Conservation (phyloP, 2,888 invertebrate species). For the Ischnura elegans region DNA sequence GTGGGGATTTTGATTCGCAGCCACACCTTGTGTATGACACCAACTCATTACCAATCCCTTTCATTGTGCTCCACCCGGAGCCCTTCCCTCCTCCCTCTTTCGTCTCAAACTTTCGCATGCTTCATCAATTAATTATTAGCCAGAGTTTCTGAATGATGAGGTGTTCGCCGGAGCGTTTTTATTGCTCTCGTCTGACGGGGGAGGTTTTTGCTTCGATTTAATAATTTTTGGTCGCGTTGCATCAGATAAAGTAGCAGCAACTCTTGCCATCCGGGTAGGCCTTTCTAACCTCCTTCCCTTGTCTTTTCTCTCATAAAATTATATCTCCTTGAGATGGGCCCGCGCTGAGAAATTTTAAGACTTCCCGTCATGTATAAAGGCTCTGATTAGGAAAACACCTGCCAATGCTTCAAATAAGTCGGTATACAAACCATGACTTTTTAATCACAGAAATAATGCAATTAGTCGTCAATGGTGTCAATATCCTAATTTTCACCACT, state of each 20-base stretch:
- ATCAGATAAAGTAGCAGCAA: not conserved
- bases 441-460: too few species aligned
- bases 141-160: slow-evolving; percentile 50
- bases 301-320: not conserved
- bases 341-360: too few species aligned
- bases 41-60: slow-evolving; percentile 41
- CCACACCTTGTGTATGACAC: slow-evolving; percentile 57
- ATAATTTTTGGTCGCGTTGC: not conserved
- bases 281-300: too few species aligned
- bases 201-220: not conserved
- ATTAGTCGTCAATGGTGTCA: too few species aligned
- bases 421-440: too few species aligned
- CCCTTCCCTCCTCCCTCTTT: not conserved
- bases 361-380: too few species aligned
- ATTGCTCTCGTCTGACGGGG: not conserved
- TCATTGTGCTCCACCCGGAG: slow-evolving; percentile 24
- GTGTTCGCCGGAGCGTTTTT: not conserved
- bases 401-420: too few species aligned
- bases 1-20: slow-evolving; percentile 45
- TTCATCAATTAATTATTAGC: slow-evolving; percentile 53
- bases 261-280: too few species aligned
- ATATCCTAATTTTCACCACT: too few species aligned
- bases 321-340: too few species aligned
- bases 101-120: slow-evolving; percentile 28
- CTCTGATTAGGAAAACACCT: too few species aligned